Percentiles rank a stretch among this genome's conserved stretches.
phyloP scores from a whole-genome alignment of 2,888 invertebrate species.

The Agrotis clavis region DNA sequence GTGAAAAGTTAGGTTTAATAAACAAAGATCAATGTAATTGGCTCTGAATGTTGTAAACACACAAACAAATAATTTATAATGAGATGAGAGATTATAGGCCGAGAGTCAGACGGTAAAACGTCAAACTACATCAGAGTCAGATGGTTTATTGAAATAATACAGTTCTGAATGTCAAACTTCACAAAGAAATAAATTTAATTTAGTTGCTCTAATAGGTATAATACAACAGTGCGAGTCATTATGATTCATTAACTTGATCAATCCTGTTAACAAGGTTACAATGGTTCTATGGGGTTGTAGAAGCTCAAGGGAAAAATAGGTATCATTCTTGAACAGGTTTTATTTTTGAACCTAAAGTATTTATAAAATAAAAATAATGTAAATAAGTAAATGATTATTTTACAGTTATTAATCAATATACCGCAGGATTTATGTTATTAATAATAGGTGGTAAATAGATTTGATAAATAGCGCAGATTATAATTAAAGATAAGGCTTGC shows the following conservation, averaged over 20 bases:
- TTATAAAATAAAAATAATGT: neutral
- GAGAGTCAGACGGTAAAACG: constrained; percentile 53
- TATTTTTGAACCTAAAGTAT: neutral
- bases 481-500: constrained; percentile 25
- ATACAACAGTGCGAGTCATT: neutral
- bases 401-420: neutral
- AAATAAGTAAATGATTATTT: too few species aligned
- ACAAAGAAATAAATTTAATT: neutral
- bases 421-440: neutral
- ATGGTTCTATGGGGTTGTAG: neutral
- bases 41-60: constrained; percentile 73
- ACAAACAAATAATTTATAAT: constrained; percentile 77
- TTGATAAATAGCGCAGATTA: constrained; percentile 26
- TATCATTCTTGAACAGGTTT: neutral
- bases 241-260: neutral
- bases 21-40: constrained; percentile 20
- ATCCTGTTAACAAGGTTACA: neutral
- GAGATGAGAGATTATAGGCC: constrained; percentile 69
- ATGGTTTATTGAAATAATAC: neutral
- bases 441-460: constrained; percentile 1
- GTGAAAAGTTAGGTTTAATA: constrained; percentile 9
- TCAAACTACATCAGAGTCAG: neutral
- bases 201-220: neutral
- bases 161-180: neutral
- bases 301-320: neutral